Evolutionary conservation across 2,797 vertebrate genomes (phyloP).

Genomic region (Epinephelus coioides): DNA sequence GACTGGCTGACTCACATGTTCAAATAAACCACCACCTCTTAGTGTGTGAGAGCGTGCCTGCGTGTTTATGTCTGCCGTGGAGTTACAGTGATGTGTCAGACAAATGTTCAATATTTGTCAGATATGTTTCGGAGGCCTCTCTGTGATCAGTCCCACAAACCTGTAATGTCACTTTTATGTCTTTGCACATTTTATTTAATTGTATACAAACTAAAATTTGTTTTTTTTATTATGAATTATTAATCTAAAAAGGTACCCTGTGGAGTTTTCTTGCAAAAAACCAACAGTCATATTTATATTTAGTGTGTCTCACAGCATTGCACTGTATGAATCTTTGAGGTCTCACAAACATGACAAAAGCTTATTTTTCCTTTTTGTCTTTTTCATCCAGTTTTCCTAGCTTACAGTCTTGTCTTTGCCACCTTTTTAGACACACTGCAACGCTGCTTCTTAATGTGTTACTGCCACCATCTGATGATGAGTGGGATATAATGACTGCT

Average conservation of each 20-base stretch:
- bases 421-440: no score
- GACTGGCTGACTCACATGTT: slow-evolving; percentile 75
- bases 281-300: not conserved
- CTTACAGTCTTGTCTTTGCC: no score
- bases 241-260: not conserved
- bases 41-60: slow-evolving; percentile 43
- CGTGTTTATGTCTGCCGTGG: slow-evolving; percentile 51
- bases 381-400: no score
- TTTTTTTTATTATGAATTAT: not conserved
- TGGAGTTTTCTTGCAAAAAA: not conserved
- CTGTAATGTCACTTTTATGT: not conserved
- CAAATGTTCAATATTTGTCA: slow-evolving; percentile 1
- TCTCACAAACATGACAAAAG: not conserved
- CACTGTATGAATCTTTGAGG: not conserved
- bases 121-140: slow-evolving; percentile 33
- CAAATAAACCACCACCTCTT: slow-evolving; percentile 77
- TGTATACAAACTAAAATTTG: not conserved
- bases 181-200: not conserved
- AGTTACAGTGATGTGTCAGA: slow-evolving; percentile 21
- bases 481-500: no score
- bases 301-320: not conserved
- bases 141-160: not conserved
- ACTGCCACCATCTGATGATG: no score
- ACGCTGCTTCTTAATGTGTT: no score
- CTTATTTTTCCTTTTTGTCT: no score